phyloP scores from a whole-genome alignment of 2,888 invertebrate genomes.

The Pegoplata infirma region DNA sequence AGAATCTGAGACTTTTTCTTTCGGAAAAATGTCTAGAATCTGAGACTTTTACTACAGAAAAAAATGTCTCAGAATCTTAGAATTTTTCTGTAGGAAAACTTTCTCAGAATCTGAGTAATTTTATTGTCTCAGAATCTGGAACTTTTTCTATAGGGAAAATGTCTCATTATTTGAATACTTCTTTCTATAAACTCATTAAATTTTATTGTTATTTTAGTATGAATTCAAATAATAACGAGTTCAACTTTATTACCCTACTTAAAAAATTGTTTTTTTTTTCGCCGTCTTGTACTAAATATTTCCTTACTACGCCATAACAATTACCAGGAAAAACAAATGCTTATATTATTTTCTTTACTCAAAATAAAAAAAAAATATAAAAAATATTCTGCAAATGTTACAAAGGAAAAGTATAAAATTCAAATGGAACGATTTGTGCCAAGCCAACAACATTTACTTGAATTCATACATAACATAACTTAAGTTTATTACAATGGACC shows the following conservation, averaged over 20 bases:
- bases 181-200: constrained; percentile 37
- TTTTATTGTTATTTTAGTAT: constrained; percentile 28
- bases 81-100: too few species aligned
- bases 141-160: too few species aligned
- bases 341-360: constrained; percentile 19
- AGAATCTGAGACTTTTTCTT: too few species aligned
- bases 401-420: neutral
- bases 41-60: too few species aligned
- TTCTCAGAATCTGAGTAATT: too few species aligned
- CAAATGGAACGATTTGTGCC: constrained; percentile 40
- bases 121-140: too few species aligned
- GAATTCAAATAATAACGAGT: constrained; percentile 40
- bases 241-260: constrained; percentile 43
- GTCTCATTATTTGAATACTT: too few species aligned
- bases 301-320: constrained; percentile 38
- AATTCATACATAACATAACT: constrained; percentile 3
- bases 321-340: constrained; percentile 32
- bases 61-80: too few species aligned
- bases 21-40: too few species aligned
- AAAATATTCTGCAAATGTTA: neutral
- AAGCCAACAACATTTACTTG: constrained; percentile 22
- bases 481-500: constrained; percentile 48
- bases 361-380: constrained; percentile 6
- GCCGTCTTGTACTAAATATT: neutral
- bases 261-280: constrained; percentile 17